Conservation (phyloP, 1,140 invertebrate species). For the Drosophila funebris region DNA sequence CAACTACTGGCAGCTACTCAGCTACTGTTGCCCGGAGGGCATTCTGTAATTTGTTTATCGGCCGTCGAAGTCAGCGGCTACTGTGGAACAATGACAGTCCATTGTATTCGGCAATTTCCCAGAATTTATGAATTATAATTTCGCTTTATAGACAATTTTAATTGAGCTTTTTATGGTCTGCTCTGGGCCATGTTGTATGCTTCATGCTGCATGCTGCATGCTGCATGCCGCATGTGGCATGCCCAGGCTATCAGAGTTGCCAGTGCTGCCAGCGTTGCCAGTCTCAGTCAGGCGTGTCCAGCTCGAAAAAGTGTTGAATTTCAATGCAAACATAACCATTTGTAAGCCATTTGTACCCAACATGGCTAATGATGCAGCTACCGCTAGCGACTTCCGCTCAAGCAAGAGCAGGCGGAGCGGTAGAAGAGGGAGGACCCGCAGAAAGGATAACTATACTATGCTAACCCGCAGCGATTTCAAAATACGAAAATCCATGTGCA, state of each 20-base stretch:
- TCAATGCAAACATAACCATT: slow-evolving; percentile 71
- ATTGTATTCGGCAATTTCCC: slow-evolving; percentile 80
- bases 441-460: slow-evolving; percentile 10
- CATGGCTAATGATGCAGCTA: slow-evolving; percentile 49
- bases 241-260: background rate
- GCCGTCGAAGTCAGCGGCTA: slow-evolving; percentile 16
- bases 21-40: slow-evolving; percentile 3
- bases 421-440: slow-evolving; percentile 36
- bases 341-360: slow-evolving; percentile 71
- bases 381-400: slow-evolving; percentile 50
- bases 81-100: slow-evolving; percentile 49
- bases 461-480: slow-evolving; percentile 17
- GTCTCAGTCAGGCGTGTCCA: slow-evolving; percentile 21
- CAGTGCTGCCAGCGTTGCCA: slow-evolving; percentile 20
- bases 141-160: slow-evolving; percentile 80
- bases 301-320: slow-evolving; percentile 54
- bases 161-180: slow-evolving; percentile 77
- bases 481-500: slow-evolving; percentile 63
- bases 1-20: slow-evolving; percentile 22
- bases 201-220: background rate
- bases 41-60: slow-evolving; percentile 72
- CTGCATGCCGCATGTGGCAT: background rate
- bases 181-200: background rate
- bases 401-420: background rate
- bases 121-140: slow-evolving; percentile 83